A percentile compares a stretch with the other conserved stretches of the same genome.
phyloP scores from a whole-genome alignment of 2,888 invertebrate species.

The Epinotia nisella region DNA sequence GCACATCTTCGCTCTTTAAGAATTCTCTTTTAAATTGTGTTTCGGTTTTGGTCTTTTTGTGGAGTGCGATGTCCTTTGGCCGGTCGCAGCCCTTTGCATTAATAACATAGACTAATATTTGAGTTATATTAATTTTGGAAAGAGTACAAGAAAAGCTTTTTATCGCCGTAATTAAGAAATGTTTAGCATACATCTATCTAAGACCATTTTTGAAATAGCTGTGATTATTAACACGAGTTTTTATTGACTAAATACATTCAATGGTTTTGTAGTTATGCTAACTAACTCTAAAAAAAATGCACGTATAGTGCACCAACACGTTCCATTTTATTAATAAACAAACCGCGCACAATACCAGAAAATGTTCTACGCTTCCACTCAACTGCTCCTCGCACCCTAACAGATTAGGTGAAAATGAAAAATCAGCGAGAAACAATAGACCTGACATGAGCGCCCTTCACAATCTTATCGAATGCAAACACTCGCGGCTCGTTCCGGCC shows the following conservation, averaged over 20 bases:
- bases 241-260: no score
- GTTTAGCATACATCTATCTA: slow-evolving; percentile 7
- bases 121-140: slow-evolving; percentile 47
- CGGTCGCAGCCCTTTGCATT: slow-evolving; percentile 70
- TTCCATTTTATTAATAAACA: neutral
- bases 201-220: neutral
- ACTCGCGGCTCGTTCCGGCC: slow-evolving; percentile 78
- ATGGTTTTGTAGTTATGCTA: no score
- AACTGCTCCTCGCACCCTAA: slow-evolving; percentile 32
- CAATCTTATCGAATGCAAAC: slow-evolving; percentile 80
- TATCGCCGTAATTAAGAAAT: slow-evolving; percentile 13
- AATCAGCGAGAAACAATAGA: slow-evolving; percentile 46
- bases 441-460: slow-evolving; percentile 42
- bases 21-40: slow-evolving; percentile 83
- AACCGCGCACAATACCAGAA: slow-evolving; percentile 9
- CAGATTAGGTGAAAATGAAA: slow-evolving; percentile 44
- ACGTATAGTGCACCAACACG: no score
- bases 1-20: slow-evolving; percentile 79
- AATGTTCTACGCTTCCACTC: slow-evolving; percentile 32
- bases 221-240: neutral
- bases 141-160: slow-evolving; percentile 12
- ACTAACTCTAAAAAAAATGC: no score
- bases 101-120: slow-evolving; percentile 69
- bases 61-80: slow-evolving; percentile 71
- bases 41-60: slow-evolving; percentile 78